Base-by-base conservation (phyloP, 2,888 invertebrate genomes). In the Nephrotoma appendiculata region DNA sequence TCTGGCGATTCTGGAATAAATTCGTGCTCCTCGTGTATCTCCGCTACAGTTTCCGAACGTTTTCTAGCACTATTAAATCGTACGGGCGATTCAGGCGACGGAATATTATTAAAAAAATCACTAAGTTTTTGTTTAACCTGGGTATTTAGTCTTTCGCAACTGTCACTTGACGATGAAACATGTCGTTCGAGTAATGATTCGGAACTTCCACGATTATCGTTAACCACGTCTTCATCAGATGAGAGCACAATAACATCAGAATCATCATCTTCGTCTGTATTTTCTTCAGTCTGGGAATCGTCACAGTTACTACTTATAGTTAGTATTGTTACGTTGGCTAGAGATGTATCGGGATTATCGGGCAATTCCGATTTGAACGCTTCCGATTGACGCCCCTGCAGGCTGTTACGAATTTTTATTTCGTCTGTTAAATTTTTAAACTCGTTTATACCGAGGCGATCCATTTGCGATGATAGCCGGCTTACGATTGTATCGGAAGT, bases 251-350 rank as follows among this genome's bases (percentile, higher is more conserved):
- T 41, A 11, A 43, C 71, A 71, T 86, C 85, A 3, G 86, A 43
- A 7, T 31, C 31, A 42, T 43, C 86, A 11, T 71, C 87, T 41
- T 86, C n/a, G n/a, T 85, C 45, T 11, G 87, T 85, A 31, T 86
- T 45, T 2, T 86, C 45, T n/a, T 71, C 11, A 87, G 71, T 41
- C 45, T 43, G 41, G 85, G 86, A 86, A 57, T 87, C n/a, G 86
- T 87, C 15, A 86, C 44, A 83, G 31, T 31, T 31, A 19, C 86
- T 45, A 52, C 86, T 45, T 11, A 86, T 86, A 1, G 52, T 42
- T 9, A 43, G 48, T 83, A 86, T 86, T n/a, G 86, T 52, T 12
- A 87, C 31, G 5, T 31, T 71, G 7, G 71, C 42, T n/a, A 84
- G 2, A 7, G 84, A 42, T 6, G n/a, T 42, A 42, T 84, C 84